Conservation (phyloP, 2,113 vertebrate genomes). For the Atractosteus spatula region DNA sequence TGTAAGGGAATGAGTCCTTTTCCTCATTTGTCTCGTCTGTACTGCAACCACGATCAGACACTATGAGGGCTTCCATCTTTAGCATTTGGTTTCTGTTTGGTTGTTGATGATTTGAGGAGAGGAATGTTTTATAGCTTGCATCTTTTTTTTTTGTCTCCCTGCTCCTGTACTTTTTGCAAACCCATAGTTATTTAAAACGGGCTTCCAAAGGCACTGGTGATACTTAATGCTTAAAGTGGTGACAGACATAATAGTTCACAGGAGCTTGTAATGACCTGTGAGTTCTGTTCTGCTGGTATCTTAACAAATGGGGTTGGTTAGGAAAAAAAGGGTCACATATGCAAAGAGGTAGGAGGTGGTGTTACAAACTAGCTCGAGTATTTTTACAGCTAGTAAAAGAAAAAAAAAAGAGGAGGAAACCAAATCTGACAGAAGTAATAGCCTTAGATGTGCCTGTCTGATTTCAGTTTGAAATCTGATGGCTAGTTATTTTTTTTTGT, state of each 20-base stretch:
- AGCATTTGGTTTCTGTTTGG: background rate
- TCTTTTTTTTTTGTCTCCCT: background rate
- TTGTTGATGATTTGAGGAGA: background rate
- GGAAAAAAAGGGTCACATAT: background rate
- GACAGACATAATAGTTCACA: background rate
- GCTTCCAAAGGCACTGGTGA: background rate
- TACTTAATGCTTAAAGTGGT: background rate
- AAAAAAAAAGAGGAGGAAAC: background rate
- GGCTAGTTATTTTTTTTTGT: background rate
- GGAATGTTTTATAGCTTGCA: background rate
- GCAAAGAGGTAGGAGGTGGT: background rate
- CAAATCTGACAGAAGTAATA: background rate
- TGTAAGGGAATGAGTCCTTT: background rate
- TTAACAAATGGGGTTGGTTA: background rate
- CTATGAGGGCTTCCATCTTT: background rate
- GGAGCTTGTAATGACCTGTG: background rate
- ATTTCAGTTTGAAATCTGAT: background rate
- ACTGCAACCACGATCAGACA: background rate
- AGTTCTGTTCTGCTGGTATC: background rate
- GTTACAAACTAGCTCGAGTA: background rate
- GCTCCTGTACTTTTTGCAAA: background rate
- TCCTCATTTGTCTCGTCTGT: background rate
- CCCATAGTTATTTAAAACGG: background rate
- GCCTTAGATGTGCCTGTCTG: background rate
- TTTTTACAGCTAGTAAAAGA: slow-evolving; percentile 1